A percentile compares a stretch with the other conserved stretches of the same genome.
Conservation (phyloP, 2,113 vertebrate species). For the Machaerirhynchus nigripectus region DNA sequence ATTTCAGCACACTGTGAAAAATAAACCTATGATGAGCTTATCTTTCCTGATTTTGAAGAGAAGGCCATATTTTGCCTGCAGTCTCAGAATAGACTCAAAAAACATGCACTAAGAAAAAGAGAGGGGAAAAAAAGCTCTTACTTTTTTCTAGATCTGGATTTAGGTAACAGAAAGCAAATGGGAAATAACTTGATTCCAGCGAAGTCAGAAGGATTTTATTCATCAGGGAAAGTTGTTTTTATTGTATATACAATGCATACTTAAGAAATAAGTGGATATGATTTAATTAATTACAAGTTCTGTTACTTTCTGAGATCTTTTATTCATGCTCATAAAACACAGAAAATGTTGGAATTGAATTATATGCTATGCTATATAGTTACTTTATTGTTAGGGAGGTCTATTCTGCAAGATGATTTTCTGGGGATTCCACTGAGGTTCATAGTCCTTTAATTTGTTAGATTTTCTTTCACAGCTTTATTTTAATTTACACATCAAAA, state of each 20-base stretch:
- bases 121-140: not conserved
- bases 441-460: not conserved
- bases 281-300: not conserved
- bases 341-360: not conserved
- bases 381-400: not conserved
- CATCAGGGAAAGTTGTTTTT: not conserved
- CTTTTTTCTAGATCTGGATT: not conserved
- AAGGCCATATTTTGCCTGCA: not conserved
- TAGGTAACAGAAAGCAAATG: not conserved
- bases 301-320: not conserved
- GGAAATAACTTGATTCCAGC: not conserved
- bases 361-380: not conserved
- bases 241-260: not conserved
- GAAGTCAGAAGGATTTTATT: not conserved
- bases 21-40: not conserved
- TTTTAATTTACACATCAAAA: not conserved
- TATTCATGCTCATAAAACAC: not conserved
- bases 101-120: not conserved
- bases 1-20: not conserved
- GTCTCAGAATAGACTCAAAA: not conserved
- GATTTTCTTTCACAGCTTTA: not conserved
- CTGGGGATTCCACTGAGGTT: not conserved
- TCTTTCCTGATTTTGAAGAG: not conserved
- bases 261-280: not conserved
- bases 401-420: not conserved